These are phyloP conservation scores for Limnodromus scolopaceus DNA, from an alignment of 2,797 vertebrate species.

Conservation along the genomic window DNA sequence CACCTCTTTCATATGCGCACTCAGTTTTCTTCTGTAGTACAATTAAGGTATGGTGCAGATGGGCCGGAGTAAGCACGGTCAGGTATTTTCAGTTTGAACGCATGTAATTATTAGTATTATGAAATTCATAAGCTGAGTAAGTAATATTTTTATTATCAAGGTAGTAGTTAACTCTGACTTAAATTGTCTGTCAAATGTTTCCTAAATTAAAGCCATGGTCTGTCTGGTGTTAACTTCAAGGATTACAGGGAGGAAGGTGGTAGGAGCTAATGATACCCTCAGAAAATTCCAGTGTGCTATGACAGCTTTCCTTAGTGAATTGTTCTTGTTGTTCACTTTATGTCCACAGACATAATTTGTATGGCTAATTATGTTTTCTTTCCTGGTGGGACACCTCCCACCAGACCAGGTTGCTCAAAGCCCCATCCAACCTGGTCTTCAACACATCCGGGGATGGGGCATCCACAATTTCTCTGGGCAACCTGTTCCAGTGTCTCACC, in stretches of 20 bases:
- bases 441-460: too few species aligned
- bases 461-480: too few species aligned
- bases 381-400: neutral
- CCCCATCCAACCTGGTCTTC: too few species aligned
- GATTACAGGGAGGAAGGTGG: neutral
- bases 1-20: neutral
- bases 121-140: neutral
- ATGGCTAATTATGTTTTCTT: neutral
- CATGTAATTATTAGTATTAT: neutral
- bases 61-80: neutral
- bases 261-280: neutral
- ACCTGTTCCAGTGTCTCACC: too few species aligned
- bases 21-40: neutral
- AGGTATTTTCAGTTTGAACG: neutral
- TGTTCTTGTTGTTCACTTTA: neutral
- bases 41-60: neutral
- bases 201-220: neutral
- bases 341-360: neutral
- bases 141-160: neutral
- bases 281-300: neutral
- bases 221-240: neutral
- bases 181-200: neutral
- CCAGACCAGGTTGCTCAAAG: too few species aligned
- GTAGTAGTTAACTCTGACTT: neutral
- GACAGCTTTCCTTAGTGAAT: neutral